These are phyloP conservation scores for Zaprionus capensis DNA, from an alignment of 1,140 invertebrate species.

Conservation along the genomic window DNA sequence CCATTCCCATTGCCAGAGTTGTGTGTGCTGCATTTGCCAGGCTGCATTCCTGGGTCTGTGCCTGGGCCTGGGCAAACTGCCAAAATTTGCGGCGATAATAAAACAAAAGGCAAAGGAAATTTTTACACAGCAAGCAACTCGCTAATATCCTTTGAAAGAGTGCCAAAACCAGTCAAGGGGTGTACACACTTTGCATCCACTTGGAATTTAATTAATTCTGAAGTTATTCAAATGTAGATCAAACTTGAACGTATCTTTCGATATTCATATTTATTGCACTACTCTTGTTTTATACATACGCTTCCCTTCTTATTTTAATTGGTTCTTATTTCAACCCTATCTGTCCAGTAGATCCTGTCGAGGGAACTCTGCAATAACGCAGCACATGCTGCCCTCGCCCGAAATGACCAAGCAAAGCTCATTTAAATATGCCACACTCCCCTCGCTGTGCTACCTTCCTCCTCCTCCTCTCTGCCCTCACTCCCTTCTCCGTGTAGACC, in stretches of 20 bases:
- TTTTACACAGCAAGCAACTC: conserved; percentile 1
- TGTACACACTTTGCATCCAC: neutral
- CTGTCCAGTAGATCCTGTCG: neutral
- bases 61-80: neutral
- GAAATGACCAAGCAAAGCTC: conserved; percentile 29
- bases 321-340: neutral
- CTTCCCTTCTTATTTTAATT: conserved; percentile 2
- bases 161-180: neutral
- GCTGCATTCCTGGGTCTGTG: neutral
- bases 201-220: conserved; percentile 2
- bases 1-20: conserved; percentile 11
- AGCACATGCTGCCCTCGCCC: conserved; percentile 9
- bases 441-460: neutral
- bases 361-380: neutral
- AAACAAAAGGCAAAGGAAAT: conserved; percentile 12
- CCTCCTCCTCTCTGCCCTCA: too few relatives aligned
- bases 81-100: conserved; percentile 25
- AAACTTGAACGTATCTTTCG: neutral
- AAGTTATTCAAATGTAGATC: neutral
- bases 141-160: conserved; percentile 12
- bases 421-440: conserved; percentile 43
- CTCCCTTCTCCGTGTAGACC: neutral
- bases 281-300: neutral
- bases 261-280: neutral
- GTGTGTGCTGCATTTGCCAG: conserved; percentile 17